phyloP scores from a whole-genome alignment of 2,888 invertebrate species.

The Axea sp. region DNA sequence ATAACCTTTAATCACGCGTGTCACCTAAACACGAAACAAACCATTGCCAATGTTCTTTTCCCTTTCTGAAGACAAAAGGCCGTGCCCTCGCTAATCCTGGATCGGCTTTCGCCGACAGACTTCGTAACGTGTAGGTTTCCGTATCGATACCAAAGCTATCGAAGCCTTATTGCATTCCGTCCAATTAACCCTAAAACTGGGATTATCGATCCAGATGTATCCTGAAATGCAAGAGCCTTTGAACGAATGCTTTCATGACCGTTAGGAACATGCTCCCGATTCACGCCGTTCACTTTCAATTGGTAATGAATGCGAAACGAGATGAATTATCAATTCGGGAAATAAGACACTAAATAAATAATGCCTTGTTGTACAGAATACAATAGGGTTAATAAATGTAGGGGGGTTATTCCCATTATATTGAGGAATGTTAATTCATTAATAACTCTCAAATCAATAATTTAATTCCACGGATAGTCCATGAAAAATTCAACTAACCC shows the following conservation, averaged over 20 bases:
- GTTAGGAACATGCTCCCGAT: not conserved
- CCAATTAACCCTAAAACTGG: conserved; percentile 62
- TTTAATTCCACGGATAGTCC: conserved; percentile 12
- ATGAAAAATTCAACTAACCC: conserved; percentile 26
- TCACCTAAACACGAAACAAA: conserved; percentile 61
- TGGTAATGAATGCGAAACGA: too few species aligned
- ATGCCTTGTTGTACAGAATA: too few species aligned
- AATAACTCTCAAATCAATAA: conserved; percentile 42
- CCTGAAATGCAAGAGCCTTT: conserved; percentile 47
- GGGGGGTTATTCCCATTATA: conserved; percentile 1
- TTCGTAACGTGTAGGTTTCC: conserved; percentile 60
- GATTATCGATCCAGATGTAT: conserved; percentile 59
- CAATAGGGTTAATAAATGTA: conserved; percentile 4
- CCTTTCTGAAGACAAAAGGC: conserved; percentile 43
- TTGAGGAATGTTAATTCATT: conserved; percentile 26
- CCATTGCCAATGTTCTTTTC: conserved; percentile 47
- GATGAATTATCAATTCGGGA: too few species aligned
- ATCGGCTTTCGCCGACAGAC: conserved; percentile 63
- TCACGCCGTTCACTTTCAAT: not conserved
- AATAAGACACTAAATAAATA: too few species aligned
- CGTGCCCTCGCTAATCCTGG: conserved; percentile 61
- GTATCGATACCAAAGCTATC: conserved; percentile 62
- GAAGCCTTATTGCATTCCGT: conserved; percentile 64
- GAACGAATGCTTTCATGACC: conserved; percentile 18
- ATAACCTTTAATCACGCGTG: conserved; percentile 60